Evolutionary conservation across 2,113 vertebrate genomes (phyloP), one percentile per base, ranked within the genome.

Genomic region (Menura novaehollandiae): DNA sequence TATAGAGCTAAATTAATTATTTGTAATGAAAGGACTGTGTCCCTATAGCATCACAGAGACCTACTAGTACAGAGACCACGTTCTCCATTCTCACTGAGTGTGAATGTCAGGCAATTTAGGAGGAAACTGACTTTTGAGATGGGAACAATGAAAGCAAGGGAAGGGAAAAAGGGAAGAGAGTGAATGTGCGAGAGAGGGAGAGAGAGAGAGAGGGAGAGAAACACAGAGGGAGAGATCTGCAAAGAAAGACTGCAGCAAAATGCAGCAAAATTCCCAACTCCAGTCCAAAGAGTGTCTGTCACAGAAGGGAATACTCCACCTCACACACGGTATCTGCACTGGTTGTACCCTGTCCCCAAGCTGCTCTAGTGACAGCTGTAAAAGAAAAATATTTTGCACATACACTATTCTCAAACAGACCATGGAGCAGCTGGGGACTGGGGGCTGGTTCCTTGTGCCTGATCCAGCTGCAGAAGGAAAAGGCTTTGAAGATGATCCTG

Each of bases 1-100:
- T 94, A 95, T 85, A 96, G 86, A 94, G 90, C 97, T 96, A 96
- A 97, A 98, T 98, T 97, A 98, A 98, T 98, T 98, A 98, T 98
- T 97, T 96, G 98, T 96, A 96, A 95, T 97, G 93, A 97, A 97
- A 97, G 96, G 80, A 94, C 87, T 14, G 39, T 51, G 86, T 95
- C 97, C 96, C 97, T 93, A 79, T 55, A 64, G 89, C 81, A 93
- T 96, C 89, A 81, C 92, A 6, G 96, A 97, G 91, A 88, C 93
- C 93, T 96, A 32, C 39, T 91, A 33, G 84, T 63, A 92, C 72
- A 89, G 86, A 95, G 77, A 83, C 37, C 88, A 81, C 19, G 4
- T 73, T 88, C 75, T 60, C 89, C 94, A 47, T 90, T 76, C 87
- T 67, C 49, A 30, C 91, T 85, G 75, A 88, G 75, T 82, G 67